These are phyloP conservation scores for Falco concolor DNA, from an alignment of 2,797 vertebrate genomes.

Conservation along the genomic window DNA sequence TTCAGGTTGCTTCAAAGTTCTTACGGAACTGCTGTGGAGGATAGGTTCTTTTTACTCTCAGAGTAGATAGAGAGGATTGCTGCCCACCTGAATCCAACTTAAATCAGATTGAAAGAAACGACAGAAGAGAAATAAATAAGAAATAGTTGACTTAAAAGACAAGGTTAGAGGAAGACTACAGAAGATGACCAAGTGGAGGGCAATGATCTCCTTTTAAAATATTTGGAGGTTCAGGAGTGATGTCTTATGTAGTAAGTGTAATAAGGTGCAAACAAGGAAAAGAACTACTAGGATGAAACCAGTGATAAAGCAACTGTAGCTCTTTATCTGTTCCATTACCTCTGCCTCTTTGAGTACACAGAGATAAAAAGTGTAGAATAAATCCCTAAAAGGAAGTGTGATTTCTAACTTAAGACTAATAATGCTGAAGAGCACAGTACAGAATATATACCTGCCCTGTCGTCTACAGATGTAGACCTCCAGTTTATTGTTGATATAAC, in stretches of 20 bases:
- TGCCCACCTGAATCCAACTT: not conserved
- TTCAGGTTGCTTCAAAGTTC: not conserved
- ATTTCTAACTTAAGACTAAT: not conserved
- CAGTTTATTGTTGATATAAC: not conserved
- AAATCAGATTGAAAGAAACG: not conserved
- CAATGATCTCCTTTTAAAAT: not conserved
- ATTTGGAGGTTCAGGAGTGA: not conserved
- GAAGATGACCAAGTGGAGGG: not conserved
- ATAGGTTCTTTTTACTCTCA: not conserved
- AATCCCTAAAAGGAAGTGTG: not conserved
- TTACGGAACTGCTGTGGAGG: not conserved
- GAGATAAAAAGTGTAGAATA: not conserved
- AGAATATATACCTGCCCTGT: not conserved
- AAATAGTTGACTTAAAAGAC: not conserved
- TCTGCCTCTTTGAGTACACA: not conserved
- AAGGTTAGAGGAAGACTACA: not conserved
- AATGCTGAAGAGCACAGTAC: not conserved
- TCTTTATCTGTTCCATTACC: not conserved
- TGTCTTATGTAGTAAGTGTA: not conserved
- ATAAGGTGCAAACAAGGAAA: not conserved
- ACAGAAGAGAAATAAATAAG: not conserved
- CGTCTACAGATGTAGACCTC: not conserved
- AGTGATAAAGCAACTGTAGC: not conserved
- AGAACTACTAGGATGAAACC: not conserved
- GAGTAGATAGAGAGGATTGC: not conserved